phyloP scores from a whole-genome alignment of 1,140 invertebrate genomes.

The Camponotus pennsylvanicus region DNA sequence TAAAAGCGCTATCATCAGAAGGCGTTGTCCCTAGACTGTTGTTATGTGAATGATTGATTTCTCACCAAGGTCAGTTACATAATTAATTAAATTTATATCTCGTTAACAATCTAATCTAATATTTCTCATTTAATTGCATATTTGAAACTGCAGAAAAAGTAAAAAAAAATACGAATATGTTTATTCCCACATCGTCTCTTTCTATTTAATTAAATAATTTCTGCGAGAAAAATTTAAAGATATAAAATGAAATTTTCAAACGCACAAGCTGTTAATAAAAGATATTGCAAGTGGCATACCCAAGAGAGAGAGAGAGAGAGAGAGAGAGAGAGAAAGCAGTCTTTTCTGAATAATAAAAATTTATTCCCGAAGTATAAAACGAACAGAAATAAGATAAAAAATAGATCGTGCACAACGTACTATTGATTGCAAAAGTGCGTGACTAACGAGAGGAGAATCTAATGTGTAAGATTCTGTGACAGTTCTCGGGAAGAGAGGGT shows the following conservation, averaged over 20 bases:
- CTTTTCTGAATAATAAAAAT: not conserved
- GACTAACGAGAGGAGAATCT: slow-evolving; percentile 36
- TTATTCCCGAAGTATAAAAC: not conserved
- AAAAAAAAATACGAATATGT: not conserved
- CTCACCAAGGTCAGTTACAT: slow-evolving; percentile 67
- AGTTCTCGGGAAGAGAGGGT: slow-evolving; percentile 53
- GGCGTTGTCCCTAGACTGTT: slow-evolving; percentile 42
- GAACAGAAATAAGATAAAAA: not conserved
- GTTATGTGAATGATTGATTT: slow-evolving; percentile 51
- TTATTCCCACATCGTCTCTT: not conserved
- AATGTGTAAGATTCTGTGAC: slow-evolving; percentile 65
- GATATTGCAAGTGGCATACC: not conserved
- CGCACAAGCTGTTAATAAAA: not conserved
- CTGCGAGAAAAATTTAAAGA: not conserved
- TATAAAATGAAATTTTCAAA: not conserved
- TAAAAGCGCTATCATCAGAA: slow-evolving; percentile 64
- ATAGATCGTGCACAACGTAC: not conserved
- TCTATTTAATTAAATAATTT: not conserved
- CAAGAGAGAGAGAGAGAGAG: not conserved
- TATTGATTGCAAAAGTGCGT: not conserved
- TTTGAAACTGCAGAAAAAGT: not conserved
- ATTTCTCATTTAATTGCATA: not conserved
- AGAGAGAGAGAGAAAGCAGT: not conserved
- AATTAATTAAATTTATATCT: slow-evolving; percentile 17
- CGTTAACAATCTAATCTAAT: not conserved